These are phyloP conservation scores for Rafetus swinhoei DNA, from an alignment of 2,113 vertebrate species.

Conservation along the genomic window DNA sequence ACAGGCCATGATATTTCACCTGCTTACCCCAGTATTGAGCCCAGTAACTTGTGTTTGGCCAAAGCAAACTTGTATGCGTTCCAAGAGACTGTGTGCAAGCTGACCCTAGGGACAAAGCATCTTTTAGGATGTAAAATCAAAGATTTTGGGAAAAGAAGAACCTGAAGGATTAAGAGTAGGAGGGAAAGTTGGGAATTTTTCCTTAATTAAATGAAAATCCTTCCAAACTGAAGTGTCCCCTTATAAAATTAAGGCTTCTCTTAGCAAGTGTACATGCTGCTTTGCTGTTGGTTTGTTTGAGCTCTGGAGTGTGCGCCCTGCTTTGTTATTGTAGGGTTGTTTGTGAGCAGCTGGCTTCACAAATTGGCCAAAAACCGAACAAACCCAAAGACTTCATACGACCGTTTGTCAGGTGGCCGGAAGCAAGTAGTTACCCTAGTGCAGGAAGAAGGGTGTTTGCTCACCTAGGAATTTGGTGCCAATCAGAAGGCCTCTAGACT, in stretches of 20 bases:
- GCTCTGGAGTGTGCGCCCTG: not conserved
- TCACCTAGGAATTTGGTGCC: not conserved
- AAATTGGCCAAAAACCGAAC: not conserved
- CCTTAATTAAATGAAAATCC: not conserved
- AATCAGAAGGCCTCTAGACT: not conserved
- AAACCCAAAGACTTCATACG: not conserved
- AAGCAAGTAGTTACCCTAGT: not conserved
- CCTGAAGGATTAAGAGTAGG: not conserved
- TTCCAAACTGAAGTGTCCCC: not conserved
- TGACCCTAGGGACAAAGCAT: not conserved
- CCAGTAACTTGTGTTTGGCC: not conserved
- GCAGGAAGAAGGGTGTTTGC: not conserved
- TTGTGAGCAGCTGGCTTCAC: not conserved
- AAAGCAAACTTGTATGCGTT: not conserved
- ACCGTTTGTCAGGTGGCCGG: not conserved
- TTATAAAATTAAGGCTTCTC: not conserved
- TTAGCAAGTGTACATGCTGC: not conserved
- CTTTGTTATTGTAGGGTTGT: not conserved
- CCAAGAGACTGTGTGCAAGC: not conserved
- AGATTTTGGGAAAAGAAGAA: not conserved
- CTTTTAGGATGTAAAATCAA: not conserved
- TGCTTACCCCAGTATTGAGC: not conserved
- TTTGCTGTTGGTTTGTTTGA: not conserved
- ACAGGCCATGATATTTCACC: not conserved
- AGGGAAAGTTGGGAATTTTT: not conserved